Conservation (phyloP, 2,113 vertebrate species). For the Ginglymostoma cirratum region DNA sequence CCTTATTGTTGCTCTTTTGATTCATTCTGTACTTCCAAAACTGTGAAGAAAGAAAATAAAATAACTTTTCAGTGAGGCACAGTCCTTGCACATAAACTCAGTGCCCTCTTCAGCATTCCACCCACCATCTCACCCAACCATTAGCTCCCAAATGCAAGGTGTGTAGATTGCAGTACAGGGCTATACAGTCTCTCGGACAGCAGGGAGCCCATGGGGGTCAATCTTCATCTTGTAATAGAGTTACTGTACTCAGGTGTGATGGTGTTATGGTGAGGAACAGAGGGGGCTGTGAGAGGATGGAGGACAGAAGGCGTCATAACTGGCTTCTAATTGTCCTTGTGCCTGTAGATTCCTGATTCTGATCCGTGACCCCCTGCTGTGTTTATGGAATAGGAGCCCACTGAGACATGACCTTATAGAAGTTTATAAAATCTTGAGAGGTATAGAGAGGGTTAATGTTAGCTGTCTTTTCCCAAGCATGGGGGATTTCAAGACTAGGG, state of each 20-base stretch:
- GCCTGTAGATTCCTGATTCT: not conserved
- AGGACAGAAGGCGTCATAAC: not conserved
- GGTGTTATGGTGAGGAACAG: not conserved
- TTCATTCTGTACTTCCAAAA: slow-evolving; percentile 42
- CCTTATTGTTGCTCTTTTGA: not conserved
- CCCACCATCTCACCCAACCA: not conserved
- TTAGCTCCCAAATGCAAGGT: not conserved
- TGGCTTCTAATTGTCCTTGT: not conserved
- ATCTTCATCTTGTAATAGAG: not conserved
- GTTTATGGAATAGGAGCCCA: not conserved
- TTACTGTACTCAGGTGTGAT: accelerated
- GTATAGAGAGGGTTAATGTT: no score
- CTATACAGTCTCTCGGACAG: not conserved
- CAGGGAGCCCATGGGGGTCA: not conserved
- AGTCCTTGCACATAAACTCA: not conserved
- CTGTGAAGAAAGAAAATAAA: slow-evolving; percentile 29
- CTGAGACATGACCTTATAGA: no score
- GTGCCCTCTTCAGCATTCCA: no score
- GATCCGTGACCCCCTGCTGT: not conserved
- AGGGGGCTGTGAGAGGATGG: not conserved
- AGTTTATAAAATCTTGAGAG: no score
- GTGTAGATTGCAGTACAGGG: not conserved
- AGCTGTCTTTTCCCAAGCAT: no score
- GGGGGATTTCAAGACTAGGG: no score
- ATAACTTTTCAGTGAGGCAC: not conserved